These are phyloP conservation scores for Andrena marginata DNA, from an alignment of 2,888 invertebrate species.

Conservation along the genomic window DNA sequence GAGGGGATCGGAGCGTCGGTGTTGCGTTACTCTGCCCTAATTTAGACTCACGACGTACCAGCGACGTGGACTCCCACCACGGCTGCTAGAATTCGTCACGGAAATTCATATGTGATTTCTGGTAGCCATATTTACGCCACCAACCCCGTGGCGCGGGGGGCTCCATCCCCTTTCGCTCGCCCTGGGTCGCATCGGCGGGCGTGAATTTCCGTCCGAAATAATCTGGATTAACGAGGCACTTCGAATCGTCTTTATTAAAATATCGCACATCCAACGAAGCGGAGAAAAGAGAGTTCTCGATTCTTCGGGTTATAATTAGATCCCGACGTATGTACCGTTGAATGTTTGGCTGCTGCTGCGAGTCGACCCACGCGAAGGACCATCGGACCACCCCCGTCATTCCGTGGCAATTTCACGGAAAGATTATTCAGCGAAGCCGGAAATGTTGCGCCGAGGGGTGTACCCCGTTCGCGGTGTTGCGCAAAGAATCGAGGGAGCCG, in stretches of 20 bases:
- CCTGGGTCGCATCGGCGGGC: background rate
- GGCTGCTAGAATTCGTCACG: conserved; percentile 70
- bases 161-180: background rate
- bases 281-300: conserved; percentile 15
- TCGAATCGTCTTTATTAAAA: conserved; percentile 12
- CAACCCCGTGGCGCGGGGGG: background rate
- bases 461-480: too few species aligned
- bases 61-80: conserved; percentile 78
- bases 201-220: background rate
- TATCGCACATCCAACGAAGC: conserved; percentile 5
- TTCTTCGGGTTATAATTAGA: conserved; percentile 30
- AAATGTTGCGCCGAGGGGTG: background rate
- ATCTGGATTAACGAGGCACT: background rate
- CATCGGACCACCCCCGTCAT: background rate
- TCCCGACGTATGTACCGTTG: background rate
- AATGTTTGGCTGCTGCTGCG: conserved; percentile 14
- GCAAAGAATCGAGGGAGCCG: background rate
- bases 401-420: background rate
- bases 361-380: conserved; percentile 13
- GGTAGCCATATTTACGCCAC: conserved; percentile 13
- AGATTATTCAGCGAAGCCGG: background rate
- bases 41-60: conserved; percentile 82
- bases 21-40: conserved; percentile 85
- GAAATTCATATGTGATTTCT: conserved; percentile 75
- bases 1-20: conserved; percentile 75